phyloP scores from a whole-genome alignment of 1,140 invertebrate genomes.

The Wasmannia auropunctata region DNA sequence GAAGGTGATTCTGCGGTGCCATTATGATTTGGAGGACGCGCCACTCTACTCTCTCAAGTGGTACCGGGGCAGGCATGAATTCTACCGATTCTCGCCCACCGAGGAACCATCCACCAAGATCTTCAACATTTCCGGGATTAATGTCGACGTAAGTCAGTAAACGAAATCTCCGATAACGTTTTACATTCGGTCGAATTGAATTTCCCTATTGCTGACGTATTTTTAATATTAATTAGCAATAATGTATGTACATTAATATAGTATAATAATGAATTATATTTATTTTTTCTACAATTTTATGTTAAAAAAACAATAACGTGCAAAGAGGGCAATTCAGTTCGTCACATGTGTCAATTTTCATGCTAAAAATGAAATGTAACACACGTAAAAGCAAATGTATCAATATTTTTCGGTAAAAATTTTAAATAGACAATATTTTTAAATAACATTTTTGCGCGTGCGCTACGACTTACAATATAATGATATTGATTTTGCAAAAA shows the following conservation, averaged over 20 bases:
- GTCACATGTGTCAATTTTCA: too few relatives aligned
- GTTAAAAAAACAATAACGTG: neutral
- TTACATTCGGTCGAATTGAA: neutral
- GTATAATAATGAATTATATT: neutral
- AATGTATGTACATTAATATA: neutral
- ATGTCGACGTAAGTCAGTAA: conserved; percentile 90
- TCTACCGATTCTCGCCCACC: conserved; percentile 89
- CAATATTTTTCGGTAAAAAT: neutral
- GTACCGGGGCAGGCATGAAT: conserved; percentile 91
- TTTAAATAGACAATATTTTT: neutral
- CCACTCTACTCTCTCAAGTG: conserved; percentile 92
- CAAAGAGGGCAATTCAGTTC: neutral
- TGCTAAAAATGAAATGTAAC: neutral
- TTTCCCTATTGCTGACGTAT: neutral
- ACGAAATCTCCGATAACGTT: neutral
- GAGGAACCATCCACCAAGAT: conserved; percentile 89
- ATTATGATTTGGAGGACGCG: conserved; percentile 90
- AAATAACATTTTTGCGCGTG: neutral
- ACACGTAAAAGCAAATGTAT: neutral
- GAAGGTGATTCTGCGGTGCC: conserved; percentile 89
- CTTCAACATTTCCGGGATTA: conserved; percentile 90
- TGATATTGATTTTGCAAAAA: neutral
- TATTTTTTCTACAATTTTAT: neutral
- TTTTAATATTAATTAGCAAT: neutral
- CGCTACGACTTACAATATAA: neutral